Conservation (phyloP, 2,113 vertebrate species). For the Paramormyrops kingsleyae region DNA sequence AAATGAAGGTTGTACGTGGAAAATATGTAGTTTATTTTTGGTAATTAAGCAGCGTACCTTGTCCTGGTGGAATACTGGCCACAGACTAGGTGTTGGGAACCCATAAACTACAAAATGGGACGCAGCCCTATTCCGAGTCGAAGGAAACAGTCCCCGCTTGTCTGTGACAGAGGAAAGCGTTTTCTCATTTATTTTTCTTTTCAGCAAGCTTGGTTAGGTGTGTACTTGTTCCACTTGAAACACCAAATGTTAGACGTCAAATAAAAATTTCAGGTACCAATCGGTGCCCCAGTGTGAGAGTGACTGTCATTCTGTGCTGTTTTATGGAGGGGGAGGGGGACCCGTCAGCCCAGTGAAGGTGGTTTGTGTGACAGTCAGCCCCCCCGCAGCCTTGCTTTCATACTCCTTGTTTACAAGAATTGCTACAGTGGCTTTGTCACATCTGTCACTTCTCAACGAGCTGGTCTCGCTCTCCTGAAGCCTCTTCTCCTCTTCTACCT, state of each 20-base stretch:
- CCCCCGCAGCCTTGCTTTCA: background rate
- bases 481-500: background rate
- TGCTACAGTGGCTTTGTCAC: background rate
- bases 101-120: background rate
- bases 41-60: background rate
- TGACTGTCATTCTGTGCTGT: background rate
- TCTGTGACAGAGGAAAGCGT: background rate
- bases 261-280: background rate
- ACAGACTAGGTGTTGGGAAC: background rate
- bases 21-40: background rate
- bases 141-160: background rate
- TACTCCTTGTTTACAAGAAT: conserved; percentile 5
- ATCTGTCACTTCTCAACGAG: background rate
- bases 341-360: background rate
- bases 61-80: background rate
- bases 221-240: background rate
- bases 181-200: background rate
- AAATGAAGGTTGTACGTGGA: background rate
- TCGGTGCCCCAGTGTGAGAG: background rate
- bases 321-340: background rate
- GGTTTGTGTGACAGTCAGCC: background rate
- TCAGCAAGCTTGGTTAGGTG: background rate
- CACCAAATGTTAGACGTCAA: background rate
- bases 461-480: background rate
- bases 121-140: background rate